Evolutionary conservation across 2,113 vertebrate species (phyloP).

Genomic region (Kobus ellipsiprymnus): DNA sequence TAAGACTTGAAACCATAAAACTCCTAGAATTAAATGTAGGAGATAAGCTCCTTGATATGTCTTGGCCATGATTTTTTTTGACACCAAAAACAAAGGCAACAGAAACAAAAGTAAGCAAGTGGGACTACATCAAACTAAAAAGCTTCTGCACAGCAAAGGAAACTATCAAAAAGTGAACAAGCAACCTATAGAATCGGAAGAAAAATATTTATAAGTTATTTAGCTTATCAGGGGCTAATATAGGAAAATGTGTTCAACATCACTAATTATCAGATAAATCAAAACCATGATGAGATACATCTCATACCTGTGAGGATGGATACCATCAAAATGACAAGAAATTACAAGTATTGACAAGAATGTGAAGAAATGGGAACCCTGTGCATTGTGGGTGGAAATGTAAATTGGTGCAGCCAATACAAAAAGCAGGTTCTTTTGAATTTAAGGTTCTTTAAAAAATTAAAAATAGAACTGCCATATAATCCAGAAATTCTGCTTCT

Average conservation of each 20-base stretch:
- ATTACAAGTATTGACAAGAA: not conserved
- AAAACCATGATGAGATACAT: not conserved
- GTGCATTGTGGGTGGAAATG: not conserved
- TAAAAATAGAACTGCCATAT: not conserved
- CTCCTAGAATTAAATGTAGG: not conserved
- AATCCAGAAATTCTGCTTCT: not conserved
- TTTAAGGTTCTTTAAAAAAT: not conserved
- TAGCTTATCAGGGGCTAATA: not conserved
- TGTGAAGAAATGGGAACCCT: not conserved
- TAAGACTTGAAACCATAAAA: not conserved
- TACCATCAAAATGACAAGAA: not conserved
- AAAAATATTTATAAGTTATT: not conserved
- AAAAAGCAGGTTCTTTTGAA: not conserved
- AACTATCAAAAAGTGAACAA: not conserved
- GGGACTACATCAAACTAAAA: not conserved
- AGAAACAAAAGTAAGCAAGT: not conserved
- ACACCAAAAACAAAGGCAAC: not conserved
- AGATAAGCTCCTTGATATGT: not conserved
- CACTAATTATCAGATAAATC: not conserved
- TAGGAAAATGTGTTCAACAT: not conserved
- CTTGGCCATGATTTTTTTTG: not conserved
- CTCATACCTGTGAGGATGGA: not conserved
- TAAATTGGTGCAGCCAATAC: not conserved
- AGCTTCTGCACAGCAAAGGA: not conserved
- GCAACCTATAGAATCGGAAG: not conserved